Conservation (phyloP, 2,888 invertebrate genomes). For the Halictus ligatus region DNA sequence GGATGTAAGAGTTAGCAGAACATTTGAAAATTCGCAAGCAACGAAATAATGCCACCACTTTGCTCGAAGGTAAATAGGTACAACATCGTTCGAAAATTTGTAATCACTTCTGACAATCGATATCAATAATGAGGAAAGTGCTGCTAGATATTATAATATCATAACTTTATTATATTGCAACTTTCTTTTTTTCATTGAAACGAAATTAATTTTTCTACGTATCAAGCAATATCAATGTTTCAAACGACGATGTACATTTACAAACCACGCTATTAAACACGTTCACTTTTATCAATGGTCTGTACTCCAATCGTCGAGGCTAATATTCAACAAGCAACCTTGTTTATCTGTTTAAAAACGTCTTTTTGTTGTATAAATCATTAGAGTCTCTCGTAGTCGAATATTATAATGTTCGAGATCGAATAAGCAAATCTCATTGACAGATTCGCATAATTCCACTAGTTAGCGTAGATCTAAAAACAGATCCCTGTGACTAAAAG, state of each 20-base stretch:
- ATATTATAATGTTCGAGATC: neutral
- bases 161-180: neutral
- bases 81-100: neutral
- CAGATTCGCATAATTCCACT: neutral
- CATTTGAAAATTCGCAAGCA: neutral
- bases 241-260: neutral
- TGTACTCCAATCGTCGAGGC: conserved; percentile 29
- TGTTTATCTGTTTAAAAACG: neutral
- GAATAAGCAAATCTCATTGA: neutral
- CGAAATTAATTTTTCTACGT: neutral
- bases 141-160: neutral
- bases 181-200: neutral
- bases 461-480: neutral
- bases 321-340: neutral
- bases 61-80: neutral
- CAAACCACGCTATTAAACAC: neutral
- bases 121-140: neutral
- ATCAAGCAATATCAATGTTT: neutral
- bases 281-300: conserved; percentile 13
- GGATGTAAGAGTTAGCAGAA: neutral
- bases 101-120: neutral
- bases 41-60: neutral
- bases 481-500: neutral
- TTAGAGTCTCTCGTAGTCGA: neutral
- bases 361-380: neutral